These are phyloP conservation scores for Sebastes hopkinsi DNA, from an alignment of 2,797 vertebrate species.

Conservation along the genomic window DNA sequence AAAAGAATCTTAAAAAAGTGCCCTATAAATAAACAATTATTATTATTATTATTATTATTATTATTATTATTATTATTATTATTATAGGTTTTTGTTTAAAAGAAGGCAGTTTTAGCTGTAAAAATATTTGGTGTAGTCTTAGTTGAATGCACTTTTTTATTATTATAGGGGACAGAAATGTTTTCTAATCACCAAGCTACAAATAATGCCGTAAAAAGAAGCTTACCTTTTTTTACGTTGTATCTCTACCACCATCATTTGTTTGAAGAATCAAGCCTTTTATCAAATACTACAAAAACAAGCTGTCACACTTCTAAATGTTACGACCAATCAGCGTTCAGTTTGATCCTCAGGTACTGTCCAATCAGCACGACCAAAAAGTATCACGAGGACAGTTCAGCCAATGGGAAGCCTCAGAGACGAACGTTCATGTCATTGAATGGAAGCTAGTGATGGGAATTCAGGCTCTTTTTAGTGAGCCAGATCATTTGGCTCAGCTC, in stretches of 20 bases:
- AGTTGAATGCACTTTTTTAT: neutral
- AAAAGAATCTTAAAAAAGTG: neutral
- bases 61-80: neutral
- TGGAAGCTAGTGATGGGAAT: neutral
- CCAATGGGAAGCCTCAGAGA: constrained; percentile 38
- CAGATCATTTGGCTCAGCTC: too few relatives aligned
- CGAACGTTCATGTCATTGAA: neutral
- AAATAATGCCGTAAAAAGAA: neutral
- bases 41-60: too few relatives aligned
- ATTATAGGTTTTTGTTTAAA: neutral
- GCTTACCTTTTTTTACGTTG: neutral
- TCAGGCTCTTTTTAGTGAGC: too few relatives aligned
- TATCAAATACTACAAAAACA: neutral
- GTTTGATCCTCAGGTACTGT: fast-evolving
- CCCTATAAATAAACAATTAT: neutral
- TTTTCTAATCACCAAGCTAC: neutral
- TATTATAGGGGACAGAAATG: neutral
- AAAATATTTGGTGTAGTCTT: neutral
- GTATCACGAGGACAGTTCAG: neutral
- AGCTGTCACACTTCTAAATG: neutral
- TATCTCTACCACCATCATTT: neutral
- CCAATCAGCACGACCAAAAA: constrained; percentile 42
- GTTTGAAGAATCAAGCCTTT: neutral
- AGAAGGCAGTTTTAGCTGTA: neutral
- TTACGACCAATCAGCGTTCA: constrained; percentile 31